Conservation (phyloP, 2,113 vertebrate genomes). For the Gila orcuttii region DNA sequence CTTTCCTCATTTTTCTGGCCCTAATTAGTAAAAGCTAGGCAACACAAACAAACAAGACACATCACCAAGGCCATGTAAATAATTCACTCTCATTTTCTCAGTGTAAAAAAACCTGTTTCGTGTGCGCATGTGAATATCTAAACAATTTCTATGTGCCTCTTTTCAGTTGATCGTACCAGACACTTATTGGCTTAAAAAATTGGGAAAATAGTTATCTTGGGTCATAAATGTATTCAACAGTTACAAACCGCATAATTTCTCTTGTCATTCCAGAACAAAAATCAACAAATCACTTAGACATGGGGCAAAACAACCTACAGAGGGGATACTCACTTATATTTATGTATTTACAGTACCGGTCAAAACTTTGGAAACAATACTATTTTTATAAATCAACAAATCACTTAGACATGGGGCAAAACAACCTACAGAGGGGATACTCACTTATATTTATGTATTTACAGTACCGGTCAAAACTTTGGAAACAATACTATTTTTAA, state of each 20-base stretch:
- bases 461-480: no score
- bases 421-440: background rate
- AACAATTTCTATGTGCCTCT: background rate
- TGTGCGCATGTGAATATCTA: background rate
- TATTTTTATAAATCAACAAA: background rate
- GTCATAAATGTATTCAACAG: background rate
- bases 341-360: no score
- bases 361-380: no score
- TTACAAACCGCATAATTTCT: background rate
- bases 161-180: background rate
- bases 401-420: background rate
- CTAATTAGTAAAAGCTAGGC: constrained; percentile 31
- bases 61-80: constrained; percentile 44
- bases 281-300: background rate
- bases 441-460: no score
- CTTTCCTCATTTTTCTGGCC: constrained; percentile 16
- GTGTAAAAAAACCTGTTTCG: constrained; percentile 8
- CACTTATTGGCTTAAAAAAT: background rate
- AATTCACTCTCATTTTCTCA: constrained; percentile 39
- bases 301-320: background rate
- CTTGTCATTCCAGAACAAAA: background rate
- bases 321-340: no score
- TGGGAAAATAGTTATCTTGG: background rate
- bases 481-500: no score
- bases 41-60: constrained; percentile 27